Evolutionary conservation across 1,140 invertebrate species (phyloP), one percentile per base, ranked within the genome.

Genomic region (Paracyclopina nana): DNA sequence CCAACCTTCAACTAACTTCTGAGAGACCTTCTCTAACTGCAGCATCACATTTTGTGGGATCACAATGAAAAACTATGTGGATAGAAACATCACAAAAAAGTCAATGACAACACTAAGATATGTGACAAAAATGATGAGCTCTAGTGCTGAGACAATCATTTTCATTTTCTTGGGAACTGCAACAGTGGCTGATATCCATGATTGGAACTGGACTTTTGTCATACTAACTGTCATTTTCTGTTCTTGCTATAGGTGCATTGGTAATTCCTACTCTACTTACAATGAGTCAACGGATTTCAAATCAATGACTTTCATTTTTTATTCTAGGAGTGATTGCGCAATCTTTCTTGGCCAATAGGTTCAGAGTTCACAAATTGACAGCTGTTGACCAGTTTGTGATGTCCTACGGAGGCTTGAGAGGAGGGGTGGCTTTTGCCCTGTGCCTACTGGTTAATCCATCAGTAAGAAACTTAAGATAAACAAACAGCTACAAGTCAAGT

Each of bases 141-240:
- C 64, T 46, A 59, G 62, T 6, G 63, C 67, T 12, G 73, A 75
- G 60, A 70, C 71, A 1, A 65, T 77, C 29, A 76, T 77, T 51
- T 75, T 75, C 59, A 67, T 75, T 54, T 72, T 75, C 55, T 64
- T 75, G n/a, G 63, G 73, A 34, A 64, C 72, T 22, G 70, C 71
- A 26, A 66, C 72, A 1, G 66, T 76, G 4, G 69, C 68, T 26
- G 70, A 73, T 53, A 54, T 55, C 26, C 65, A 72, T 38, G 65
- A 68, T 31, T 74, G 70, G 67, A 70, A 76, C 55, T 61, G 69
- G 4, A 59, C 60, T 20, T 75, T 75, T 57, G 66, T 70, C 25
- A 53, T 72, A 9, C 64, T 70, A 48, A 67, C 70, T 0, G 60
- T 75, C 16, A 44, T 70, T 14, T 66, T 72, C 51, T 73, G 71